Percentiles rank a stretch among this genome's conserved stretches.
phyloP scores from a whole-genome alignment of 1,140 invertebrate species.

The Leguminivora glycinivorella region DNA sequence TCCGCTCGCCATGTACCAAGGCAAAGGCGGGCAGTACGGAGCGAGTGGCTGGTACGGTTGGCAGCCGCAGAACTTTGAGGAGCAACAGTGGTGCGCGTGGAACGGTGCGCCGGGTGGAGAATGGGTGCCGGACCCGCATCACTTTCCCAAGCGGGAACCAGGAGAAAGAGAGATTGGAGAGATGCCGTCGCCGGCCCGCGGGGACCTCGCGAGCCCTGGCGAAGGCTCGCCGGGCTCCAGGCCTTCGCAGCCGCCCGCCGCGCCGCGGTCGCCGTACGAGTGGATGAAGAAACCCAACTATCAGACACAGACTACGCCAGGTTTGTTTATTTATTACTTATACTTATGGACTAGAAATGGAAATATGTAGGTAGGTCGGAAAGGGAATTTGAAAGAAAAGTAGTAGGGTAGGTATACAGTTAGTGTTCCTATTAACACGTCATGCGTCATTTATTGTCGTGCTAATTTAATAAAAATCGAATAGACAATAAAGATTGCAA shows the following conservation, averaged over 20 bases:
- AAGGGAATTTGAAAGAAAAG: too few relatives aligned
- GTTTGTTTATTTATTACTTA: constrained; percentile 77
- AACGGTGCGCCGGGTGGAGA: constrained; percentile 75
- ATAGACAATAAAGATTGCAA: too few relatives aligned
- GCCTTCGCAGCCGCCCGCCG: constrained; percentile 80
- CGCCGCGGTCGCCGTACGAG: constrained; percentile 88
- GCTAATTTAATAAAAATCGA: too few relatives aligned
- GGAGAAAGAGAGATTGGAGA: constrained; percentile 72
- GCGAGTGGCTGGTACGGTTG: constrained; percentile 73
- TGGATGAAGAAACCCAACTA: constrained; percentile 95
- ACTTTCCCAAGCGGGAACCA: constrained; percentile 68
- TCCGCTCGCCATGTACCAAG: constrained; percentile 80
- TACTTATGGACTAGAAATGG: constrained; percentile 3
- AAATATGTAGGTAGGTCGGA: too few relatives aligned
- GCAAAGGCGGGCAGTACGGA: constrained; percentile 77
- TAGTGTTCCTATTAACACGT: too few relatives aligned
- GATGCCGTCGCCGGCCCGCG: constrained; percentile 82
- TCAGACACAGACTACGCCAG: constrained; percentile 89
- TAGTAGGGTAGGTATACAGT: too few relatives aligned
- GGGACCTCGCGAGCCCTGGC: constrained; percentile 84
- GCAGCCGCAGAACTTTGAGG: constrained; percentile 80
- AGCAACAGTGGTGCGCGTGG: constrained; percentile 77
- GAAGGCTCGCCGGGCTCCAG: constrained; percentile 74
- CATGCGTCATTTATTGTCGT: too few relatives aligned
- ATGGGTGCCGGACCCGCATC: constrained; percentile 71